Percentiles rank a stretch among this genome's conserved stretches.
These are phyloP conservation scores for Azorinus chamasolen DNA, from an alignment of 2,888 invertebrate species.

Conservation along the genomic window DNA sequence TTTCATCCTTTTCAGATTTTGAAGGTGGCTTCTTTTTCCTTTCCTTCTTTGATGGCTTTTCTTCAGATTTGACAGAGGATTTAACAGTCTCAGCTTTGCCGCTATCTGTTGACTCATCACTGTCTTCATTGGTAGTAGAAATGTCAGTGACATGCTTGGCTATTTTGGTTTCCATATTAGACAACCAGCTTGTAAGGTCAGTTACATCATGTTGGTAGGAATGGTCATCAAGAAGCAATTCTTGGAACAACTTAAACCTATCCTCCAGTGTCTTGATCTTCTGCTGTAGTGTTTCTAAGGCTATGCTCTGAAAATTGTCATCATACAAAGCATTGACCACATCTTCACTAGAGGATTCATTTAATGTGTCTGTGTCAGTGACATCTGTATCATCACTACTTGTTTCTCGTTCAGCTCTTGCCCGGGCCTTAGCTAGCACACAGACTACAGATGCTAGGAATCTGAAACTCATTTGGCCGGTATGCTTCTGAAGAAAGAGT, in stretches of 20 bases:
- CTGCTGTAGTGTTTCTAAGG: slow-evolving; percentile 34
- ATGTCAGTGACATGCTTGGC: slow-evolving; percentile 29
- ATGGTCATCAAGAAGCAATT: slow-evolving; percentile 63
- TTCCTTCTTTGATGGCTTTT: slow-evolving; percentile 15
- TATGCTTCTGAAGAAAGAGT: slow-evolving; percentile 10
- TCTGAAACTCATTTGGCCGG: neutral
- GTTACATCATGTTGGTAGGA: slow-evolving; percentile 64
- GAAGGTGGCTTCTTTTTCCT: slow-evolving; percentile 17
- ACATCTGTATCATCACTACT: slow-evolving; percentile 13
- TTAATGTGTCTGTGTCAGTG: slow-evolving; percentile 18
- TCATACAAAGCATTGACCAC: slow-evolving; percentile 8
- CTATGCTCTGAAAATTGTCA: slow-evolving; percentile 10
- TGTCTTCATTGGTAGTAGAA: slow-evolving; percentile 18
- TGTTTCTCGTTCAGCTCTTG: neutral
- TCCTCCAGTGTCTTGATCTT: slow-evolving; percentile 65
- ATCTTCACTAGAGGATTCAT: slow-evolving; percentile 51
- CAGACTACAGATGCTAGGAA: slow-evolving; percentile 39
- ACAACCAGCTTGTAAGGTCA: slow-evolving; percentile 61
- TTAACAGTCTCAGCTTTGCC: slow-evolving; percentile 30
- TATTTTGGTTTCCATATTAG: slow-evolving; percentile 64
- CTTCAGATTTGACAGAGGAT: slow-evolving; percentile 20
- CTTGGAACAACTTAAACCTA: slow-evolving; percentile 65
- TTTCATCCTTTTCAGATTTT: slow-evolving; percentile 26
- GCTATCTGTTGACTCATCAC: slow-evolving; percentile 26
- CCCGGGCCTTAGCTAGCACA: slow-evolving; percentile 36